Evolutionary conservation across 1,140 invertebrate genomes (phyloP).

Genomic region (Lepidurus packardi): DNA sequence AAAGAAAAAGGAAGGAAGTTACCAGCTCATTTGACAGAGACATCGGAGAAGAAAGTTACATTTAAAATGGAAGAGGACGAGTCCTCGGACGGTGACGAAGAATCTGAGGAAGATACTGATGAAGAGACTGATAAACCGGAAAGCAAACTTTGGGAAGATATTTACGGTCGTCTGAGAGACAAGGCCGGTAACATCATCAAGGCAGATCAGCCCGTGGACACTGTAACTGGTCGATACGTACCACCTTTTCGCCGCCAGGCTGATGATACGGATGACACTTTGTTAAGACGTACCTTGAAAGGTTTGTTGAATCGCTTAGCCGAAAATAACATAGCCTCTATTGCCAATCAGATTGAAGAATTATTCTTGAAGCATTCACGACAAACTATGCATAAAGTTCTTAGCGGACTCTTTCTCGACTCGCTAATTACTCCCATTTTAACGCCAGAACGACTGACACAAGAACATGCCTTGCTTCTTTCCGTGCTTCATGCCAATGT

Average conservation of each 20-base stretch:
- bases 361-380: slow-evolving; percentile 69
- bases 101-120: neutral
- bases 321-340: slow-evolving; percentile 79
- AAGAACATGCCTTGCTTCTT: slow-evolving; percentile 77
- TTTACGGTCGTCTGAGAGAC: slow-evolving; percentile 81
- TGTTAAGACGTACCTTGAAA: slow-evolving; percentile 72
- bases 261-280: slow-evolving; percentile 47
- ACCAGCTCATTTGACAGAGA: slow-evolving; percentile 33
- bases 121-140: slow-evolving; percentile 31
- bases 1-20: slow-evolving; percentile 37
- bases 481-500: slow-evolving; percentile 82
- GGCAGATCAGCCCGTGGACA: neutral
- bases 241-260: slow-evolving; percentile 64
- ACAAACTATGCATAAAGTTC: slow-evolving; percentile 72
- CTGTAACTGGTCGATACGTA: slow-evolving; percentile 60
- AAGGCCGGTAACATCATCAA: slow-evolving; percentile 63
- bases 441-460: slow-evolving; percentile 70
- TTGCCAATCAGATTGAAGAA: slow-evolving; percentile 63
- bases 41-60: neutral
- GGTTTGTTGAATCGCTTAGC: slow-evolving; percentile 81
- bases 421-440: slow-evolving; percentile 56
- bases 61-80: neutral
- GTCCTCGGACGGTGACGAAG: neutral
- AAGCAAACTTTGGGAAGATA: slow-evolving; percentile 71
- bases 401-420: slow-evolving; percentile 62